Percentiles rank a stretch among this genome's conserved stretches.
phyloP scores from a whole-genome alignment of 64 coral and sea anemone species.

The Acropora yongei region DNA sequence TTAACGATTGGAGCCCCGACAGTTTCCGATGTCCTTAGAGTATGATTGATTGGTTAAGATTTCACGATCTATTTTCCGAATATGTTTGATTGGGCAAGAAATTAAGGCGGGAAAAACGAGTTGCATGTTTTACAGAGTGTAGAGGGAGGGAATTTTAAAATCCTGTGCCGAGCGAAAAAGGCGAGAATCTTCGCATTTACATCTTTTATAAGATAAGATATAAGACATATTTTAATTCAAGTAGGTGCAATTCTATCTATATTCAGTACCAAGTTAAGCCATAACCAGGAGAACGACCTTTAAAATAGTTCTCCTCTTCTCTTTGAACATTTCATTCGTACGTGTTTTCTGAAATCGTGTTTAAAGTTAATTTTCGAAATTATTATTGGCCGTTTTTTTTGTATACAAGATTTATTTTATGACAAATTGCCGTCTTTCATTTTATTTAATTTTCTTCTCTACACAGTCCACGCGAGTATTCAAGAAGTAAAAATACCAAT shows the following conservation, averaged over 20 bases:
- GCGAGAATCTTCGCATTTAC: background rate
- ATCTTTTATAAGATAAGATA: background rate
- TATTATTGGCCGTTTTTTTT: no score
- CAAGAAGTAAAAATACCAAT: background rate
- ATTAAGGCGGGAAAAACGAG: background rate
- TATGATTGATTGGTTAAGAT: background rate
- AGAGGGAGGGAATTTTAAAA: background rate
- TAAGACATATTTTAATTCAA: background rate
- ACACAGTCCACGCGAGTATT: background rate
- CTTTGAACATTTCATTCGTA: no score
- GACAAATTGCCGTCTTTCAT: background rate
- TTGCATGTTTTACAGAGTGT: background rate
- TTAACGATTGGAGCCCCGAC: background rate
- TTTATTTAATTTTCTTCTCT: background rate
- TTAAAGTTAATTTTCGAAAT: no score
- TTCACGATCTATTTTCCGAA: background rate
- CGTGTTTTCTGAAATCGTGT: no score
- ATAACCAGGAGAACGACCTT: no score
- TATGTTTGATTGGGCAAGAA: conserved; percentile 4
- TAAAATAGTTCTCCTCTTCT: no score
- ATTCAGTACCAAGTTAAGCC: no score
- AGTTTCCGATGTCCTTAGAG: background rate
- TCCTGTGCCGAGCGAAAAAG: background rate
- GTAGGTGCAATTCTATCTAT: background rate
- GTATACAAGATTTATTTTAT: no score